Base-by-base conservation (phyloP, 2,888 invertebrate genomes). In the Acanthosepion esculentum region DNA sequence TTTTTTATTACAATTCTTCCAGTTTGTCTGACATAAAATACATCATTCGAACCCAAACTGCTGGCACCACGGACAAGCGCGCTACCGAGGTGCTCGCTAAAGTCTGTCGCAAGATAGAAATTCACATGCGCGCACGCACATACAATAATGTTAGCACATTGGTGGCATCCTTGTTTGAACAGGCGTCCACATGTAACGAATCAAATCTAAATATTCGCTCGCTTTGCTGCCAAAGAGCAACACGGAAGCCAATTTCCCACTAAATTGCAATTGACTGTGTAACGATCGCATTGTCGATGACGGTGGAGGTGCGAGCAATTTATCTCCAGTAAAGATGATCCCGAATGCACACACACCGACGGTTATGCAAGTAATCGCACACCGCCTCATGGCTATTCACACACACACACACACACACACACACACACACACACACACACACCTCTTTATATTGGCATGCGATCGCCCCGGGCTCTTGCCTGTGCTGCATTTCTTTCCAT, bases 161-260 rank as follows among this genome's bases (percentile, higher is more conserved):
- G 18, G 78, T n/a, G n/a, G 12, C n/a, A 12, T n/a, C 78, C 78
- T n/a, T 78, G 78, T 15, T n/a, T 78, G n/a, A 78, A 78, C 33
- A 78, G 78, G 7, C 78, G n/a, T 78, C n/a, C 78, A 33, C 78
- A 33, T 78, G 78, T 33, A n/a, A 33, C 78, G 78, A 78, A 78
- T 78, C 78, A 78, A 78, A 78, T 78, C 78, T n/a, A 78, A 78
- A 78, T 78, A 78, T 78, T 78, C 78, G n/a, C n/a, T 78, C 33
- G 78, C n/a, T n/a, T 78, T 78, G 78, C 78, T 12, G 78, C 78
- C n/a, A 78, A 78, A 78, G n/a, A 78, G n/a, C 78, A 78, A 78
- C n/a, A 78, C 78, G 78, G n/a, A 78, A 78, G n/a, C 78, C n/a
- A 78, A 78, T 78, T 78, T 78, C 78, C n/a, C 78, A 23, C 78